These are phyloP conservation scores for Drosophila vallismaia DNA, from an alignment of 2,888 invertebrate species.

Conservation along the genomic window DNA sequence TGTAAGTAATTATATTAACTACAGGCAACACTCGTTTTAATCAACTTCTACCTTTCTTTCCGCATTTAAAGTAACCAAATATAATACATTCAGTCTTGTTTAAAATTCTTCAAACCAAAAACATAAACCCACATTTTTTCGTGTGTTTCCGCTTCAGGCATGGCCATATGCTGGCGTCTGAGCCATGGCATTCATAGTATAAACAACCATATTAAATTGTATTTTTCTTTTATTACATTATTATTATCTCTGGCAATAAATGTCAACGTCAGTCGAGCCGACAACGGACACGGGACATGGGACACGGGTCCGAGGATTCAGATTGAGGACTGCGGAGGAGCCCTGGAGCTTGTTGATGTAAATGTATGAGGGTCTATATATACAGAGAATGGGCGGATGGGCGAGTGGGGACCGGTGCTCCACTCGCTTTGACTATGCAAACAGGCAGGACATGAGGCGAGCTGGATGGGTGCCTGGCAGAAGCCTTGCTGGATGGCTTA, in stretches of 20 bases:
- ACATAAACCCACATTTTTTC: slow-evolving; percentile 2
- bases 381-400: slow-evolving; percentile 25
- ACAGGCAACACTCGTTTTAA: background rate
- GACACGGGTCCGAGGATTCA: slow-evolving; percentile 16
- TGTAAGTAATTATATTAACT: background rate
- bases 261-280: slow-evolving; percentile 78
- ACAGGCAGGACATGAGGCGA: slow-evolving; percentile 48
- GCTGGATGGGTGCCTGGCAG: slow-evolving; percentile 30
- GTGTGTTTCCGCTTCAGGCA: slow-evolving; percentile 24
- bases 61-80: background rate
- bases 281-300: slow-evolving; percentile 65
- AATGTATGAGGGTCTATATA: slow-evolving; percentile 37
- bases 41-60: background rate
- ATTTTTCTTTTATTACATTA: slow-evolving; percentile 80
- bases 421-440: slow-evolving; percentile 57
- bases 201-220: slow-evolving; percentile 80
- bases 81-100: background rate
- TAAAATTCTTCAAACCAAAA: background rate
- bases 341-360: slow-evolving; percentile 60
- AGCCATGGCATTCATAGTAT: slow-evolving; percentile 59
- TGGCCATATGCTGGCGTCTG: slow-evolving; percentile 38
- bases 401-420: background rate
- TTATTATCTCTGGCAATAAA: slow-evolving; percentile 81
- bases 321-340: slow-evolving; percentile 25
- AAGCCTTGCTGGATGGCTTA: slow-evolving; percentile 46